A percentile compares a stretch with the other conserved stretches of the same genome.
These are phyloP conservation scores for Scaptomyza pallida DNA, from an alignment of 1,140 invertebrate species.

Conservation along the genomic window DNA sequence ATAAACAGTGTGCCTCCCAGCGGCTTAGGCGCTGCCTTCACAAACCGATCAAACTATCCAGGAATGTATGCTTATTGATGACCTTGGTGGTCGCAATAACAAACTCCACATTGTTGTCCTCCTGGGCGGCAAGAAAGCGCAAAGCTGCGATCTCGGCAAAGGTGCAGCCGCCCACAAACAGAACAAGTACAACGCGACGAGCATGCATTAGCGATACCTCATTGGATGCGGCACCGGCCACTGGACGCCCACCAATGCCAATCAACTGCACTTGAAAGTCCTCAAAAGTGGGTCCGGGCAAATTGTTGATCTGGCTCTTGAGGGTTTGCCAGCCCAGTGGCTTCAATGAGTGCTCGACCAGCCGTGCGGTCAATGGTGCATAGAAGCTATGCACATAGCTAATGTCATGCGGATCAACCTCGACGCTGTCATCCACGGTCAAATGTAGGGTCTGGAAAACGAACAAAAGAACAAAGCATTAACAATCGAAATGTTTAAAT, in stretches of 20 bases:
- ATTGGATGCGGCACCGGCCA: conserved; percentile 86
- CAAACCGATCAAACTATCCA: conserved; percentile 84
- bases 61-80: conserved; percentile 94
- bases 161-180: conserved; percentile 98
- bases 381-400: conserved; percentile 97
- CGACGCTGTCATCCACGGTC: conserved; percentile 94
- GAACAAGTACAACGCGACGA: conserved; percentile 93
- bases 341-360: conserved; percentile 93
- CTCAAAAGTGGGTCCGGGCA: conserved; percentile 87
- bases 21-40: conserved; percentile 62
- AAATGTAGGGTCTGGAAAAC: conserved; percentile 88
- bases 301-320: conserved; percentile 87
- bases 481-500: neutral
- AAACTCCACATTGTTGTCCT: conserved; percentile 96
- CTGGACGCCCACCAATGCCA: conserved; percentile 84
- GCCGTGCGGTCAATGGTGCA: conserved; percentile 95
- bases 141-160: conserved; percentile 97
- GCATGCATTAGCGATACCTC: conserved; percentile 88
- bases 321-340: conserved; percentile 86
- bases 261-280: conserved; percentile 86
- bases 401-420: conserved; percentile 94
- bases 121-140: conserved; percentile 95
- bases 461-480: conserved; percentile 32
- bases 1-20: conserved; percentile 47
- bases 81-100: conserved; percentile 96